A percentile compares a stretch with the other conserved stretches of the same genome.
Conservation (phyloP, 2,113 vertebrate species). For the Dicrurus megarhynchus region DNA sequence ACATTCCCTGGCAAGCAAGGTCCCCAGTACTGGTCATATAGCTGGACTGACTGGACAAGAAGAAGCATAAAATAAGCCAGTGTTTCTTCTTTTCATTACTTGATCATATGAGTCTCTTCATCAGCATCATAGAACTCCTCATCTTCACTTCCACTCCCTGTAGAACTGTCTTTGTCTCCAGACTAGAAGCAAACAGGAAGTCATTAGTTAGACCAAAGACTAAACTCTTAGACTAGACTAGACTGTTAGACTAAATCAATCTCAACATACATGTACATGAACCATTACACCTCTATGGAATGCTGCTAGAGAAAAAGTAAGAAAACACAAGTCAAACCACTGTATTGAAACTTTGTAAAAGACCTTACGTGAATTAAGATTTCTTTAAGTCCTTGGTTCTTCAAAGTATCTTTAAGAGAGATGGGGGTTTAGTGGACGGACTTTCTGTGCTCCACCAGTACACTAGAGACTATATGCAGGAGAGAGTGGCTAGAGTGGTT, state of each 20-base stretch:
- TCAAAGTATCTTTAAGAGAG: not conserved
- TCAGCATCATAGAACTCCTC: conserved; percentile 77
- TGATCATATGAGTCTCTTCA: conserved; percentile 80
- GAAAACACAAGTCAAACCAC: not conserved
- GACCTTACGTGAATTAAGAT: not conserved
- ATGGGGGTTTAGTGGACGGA: not conserved
- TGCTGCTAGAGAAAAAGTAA: not conserved
- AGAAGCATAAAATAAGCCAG: not conserved
- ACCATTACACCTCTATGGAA: not conserved
- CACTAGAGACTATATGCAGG: not conserved
- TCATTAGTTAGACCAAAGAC: not conserved
- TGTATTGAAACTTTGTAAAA: not conserved
- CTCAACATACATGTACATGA: not conserved
- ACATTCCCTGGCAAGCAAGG: not conserved
- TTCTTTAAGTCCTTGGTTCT: not conserved
- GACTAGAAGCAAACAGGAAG: conserved; percentile 46
- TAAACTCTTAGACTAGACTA: too few species aligned
- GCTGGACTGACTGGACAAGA: not conserved
- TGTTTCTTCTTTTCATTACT: conserved; percentile 47
- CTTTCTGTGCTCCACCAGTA: not conserved
- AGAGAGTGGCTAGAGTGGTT: not conserved
- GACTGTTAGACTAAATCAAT: not conserved
- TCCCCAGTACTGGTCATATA: not conserved
- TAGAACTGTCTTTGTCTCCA: conserved; percentile 49
- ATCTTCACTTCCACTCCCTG: conserved; percentile 70